Percentiles rank a stretch among this genome's conserved stretches.
These are phyloP conservation scores for Prunella himalayana DNA, from an alignment of 2,113 vertebrate species.

Conservation along the genomic window DNA sequence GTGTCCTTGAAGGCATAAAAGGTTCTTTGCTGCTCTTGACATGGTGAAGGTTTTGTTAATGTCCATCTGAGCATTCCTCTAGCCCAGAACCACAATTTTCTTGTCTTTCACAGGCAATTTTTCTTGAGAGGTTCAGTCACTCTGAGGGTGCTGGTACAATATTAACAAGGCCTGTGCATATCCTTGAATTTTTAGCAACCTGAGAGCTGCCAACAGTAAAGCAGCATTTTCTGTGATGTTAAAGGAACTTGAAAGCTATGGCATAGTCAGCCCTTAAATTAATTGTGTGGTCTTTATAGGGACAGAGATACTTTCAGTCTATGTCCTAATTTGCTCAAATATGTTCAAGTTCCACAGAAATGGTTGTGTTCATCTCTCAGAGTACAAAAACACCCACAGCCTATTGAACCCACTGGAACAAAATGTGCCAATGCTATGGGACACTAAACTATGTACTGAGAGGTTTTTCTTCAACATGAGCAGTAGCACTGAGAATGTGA, in stretches of 20 bases:
- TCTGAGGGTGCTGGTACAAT: background rate
- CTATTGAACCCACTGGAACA: background rate
- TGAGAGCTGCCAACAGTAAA: background rate
- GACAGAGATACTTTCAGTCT: background rate
- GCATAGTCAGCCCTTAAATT: background rate
- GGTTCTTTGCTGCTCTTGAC: background rate
- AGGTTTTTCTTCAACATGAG: background rate
- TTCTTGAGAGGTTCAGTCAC: background rate
- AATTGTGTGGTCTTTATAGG: background rate
- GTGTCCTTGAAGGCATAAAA: background rate
- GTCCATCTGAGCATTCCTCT: background rate
- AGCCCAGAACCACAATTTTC: background rate
- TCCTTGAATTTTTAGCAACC: background rate
- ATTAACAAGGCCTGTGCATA: background rate
- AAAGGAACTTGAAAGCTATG: background rate
- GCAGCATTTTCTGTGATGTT: background rate
- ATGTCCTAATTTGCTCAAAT: background rate
- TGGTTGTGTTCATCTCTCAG: background rate
- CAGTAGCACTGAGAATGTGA: background rate
- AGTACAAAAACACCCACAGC: too few relatives aligned
- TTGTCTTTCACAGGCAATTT: background rate
- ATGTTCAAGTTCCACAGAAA: background rate
- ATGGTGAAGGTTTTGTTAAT: rapidly evolving
- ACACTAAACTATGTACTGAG: background rate
- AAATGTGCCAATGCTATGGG: background rate